Base-by-base conservation (phyloP, 2,797 vertebrate genomes). In the Arvicola amphibius region DNA sequence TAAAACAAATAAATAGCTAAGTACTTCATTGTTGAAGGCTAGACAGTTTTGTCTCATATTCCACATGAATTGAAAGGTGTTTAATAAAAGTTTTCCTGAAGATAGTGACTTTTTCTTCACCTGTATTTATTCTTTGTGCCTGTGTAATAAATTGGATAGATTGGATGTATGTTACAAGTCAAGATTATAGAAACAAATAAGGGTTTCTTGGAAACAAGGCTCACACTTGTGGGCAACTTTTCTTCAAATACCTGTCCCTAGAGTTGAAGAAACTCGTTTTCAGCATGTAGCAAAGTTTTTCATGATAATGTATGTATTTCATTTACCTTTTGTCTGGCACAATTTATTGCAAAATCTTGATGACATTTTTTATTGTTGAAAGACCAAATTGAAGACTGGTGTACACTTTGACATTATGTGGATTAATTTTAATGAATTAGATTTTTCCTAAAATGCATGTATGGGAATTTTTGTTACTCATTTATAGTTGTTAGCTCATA, bases 231-330 rank as follows among this genome's bases (percentile, higher is more conserved):
- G 34, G 46, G 34, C 7, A n/a, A 32, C 1, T 34, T 13, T 76
- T 80, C 92, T 13, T 63, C 23, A 89, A 13, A 63, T 25, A 79
- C 14, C 32, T 80, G 37, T 14, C 5, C 8, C 88, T 25, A 7
- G 43, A 2, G 81, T 37, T 71, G 81, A 84, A 89, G 53, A 13
- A 94, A 92, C 79, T 0, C 3, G 40, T 71, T 87, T 89, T 63
- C 7, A 94, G 83, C 92, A 87, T 91, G n/a, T n/a, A 90, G 23
- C 40, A 63, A 79, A 48, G 32, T 0, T n/a, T 78, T 92, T 94
- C 6, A 86, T 86, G 67, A 81, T 32, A 93, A 84, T n/a, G 34
- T 10, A 11, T 65, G 19, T 53, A 83, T 67, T 95, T 94, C 25
- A 77, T 53, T 89, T 93, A 92, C 43, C 88, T 94, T 80, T 85